Base-by-base conservation (phyloP, 2,113 vertebrate species). In the Scolopax mira region DNA sequence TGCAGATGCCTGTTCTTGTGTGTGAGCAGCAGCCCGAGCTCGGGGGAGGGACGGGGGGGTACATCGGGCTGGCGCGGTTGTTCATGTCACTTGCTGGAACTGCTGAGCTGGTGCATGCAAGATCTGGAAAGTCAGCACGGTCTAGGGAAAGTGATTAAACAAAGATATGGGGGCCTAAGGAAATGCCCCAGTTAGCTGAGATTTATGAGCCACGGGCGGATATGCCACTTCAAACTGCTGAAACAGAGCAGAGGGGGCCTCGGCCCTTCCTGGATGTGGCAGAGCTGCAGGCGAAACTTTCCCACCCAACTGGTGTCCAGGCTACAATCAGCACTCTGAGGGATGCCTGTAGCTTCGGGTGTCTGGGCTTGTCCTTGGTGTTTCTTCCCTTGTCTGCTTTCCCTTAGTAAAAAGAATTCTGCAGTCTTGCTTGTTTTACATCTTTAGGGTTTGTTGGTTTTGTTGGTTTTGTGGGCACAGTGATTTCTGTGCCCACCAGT, bases 171-270 rank as follows among this genome's bases (percentile, higher is more conserved):
- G 41, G 82, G 81, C 74, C 87, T n/a, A 70, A 94, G 94, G 94
- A 96, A 94, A 39, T 93, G 81, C 51, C 64, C 91, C 73, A 79
- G 18, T 94, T 73, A 71, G 91, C 85, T 84, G 93, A 92, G 95
- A 95, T 94, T 96, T 95, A 92, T 88, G 87, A 93, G 88, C 79
- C 60, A 2, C 1, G 46, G 42, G 78, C 4, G 1, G 82, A 83
- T 58, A 24, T 22, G 82, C 79, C 93, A 79, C 64, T 75, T 46
- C 49, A 77, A 82, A 21, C 66, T 74, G 67, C 93, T 30, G 18
- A 10, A 89, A 37, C 41, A 33, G 14, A 57, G 88, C 49, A 69
- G 84, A 81, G 6, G 66, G 86, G 73, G 69, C 10, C 27, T 42
- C 23, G 39, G 42, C 35, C 69, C 61, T 52, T n/a, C 78, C 88